Percentiles rank a stretch among this genome's conserved stretches.
Conservation (phyloP, 2,888 invertebrate genomes). For the Lottia scabra region DNA sequence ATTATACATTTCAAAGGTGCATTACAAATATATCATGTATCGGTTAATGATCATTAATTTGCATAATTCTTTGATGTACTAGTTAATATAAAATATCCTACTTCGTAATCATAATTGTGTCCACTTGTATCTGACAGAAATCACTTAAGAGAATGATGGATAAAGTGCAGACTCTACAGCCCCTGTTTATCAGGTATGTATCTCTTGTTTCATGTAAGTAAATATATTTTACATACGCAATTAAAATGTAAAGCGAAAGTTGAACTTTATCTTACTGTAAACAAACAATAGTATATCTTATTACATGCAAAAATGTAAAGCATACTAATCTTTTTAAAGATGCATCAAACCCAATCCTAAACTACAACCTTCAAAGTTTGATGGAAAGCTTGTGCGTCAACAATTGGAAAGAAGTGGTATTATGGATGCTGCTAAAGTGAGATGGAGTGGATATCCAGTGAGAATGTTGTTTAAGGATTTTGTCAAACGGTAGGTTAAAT, state of each 20-base stretch:
- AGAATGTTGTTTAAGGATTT: conserved; percentile 42
- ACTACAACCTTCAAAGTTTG: conserved; percentile 37
- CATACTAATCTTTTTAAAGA: conserved; percentile 25
- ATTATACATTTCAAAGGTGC: too few relatives aligned
- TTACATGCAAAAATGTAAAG: too few relatives aligned
- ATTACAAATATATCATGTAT: too few relatives aligned
- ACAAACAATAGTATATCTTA: too few relatives aligned
- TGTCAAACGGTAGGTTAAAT: conserved; percentile 31
- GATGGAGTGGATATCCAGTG: conserved; percentile 53
- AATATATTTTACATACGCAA: not conserved
- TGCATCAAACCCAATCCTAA: conserved; percentile 52
- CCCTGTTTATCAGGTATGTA: conserved; percentile 53
- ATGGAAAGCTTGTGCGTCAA: conserved; percentile 32
- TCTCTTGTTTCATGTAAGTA: not conserved
- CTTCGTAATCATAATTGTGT: not conserved
- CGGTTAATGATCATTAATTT: too few relatives aligned
- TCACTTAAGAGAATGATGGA: conserved; percentile 46
- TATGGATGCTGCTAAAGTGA: conserved; percentile 49
- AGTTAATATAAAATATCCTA: too few relatives aligned
- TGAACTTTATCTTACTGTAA: too few relatives aligned
- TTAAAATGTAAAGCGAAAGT: not conserved
- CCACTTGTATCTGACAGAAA: conserved; percentile 36
- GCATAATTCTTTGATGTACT: too few relatives aligned
- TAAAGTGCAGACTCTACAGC: conserved; percentile 44
- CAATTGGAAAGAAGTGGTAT: conserved; percentile 56